Evolutionary conservation across 2,797 vertebrate species (phyloP), one percentile per base, ranked within the genome.

Genomic region (Prionace glauca): DNA sequence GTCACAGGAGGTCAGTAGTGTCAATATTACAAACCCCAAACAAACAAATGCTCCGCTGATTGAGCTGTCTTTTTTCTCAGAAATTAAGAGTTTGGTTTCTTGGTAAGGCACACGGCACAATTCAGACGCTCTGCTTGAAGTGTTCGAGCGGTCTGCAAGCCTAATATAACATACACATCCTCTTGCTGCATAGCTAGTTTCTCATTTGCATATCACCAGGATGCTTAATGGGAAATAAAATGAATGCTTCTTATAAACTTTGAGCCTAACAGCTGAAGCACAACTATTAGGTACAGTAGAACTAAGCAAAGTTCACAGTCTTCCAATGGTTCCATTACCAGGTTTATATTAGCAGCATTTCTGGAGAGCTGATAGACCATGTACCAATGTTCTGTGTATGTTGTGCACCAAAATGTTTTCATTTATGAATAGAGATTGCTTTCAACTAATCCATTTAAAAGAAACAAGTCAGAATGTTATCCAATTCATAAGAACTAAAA

Each of bases 1-100:
- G 93, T 95, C 71, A 77, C 45, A 95, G 71, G 69, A 77, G 71
- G 93, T 95, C 93, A 95, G 93, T 95, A 95, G 93, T 95, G 93
- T 74, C 69, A 77, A 60, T 72, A 77, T 95, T 95, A 77, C 93
- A 77, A 95, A 65, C 71, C 93, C 71, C 29, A 71, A 72, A 72
- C 41, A 36, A 67, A 29, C 24, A 94, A 50, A 16, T 50, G 71
- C 93, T 94, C 93, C 50, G 36, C 26, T 9, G 1, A 56, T 77
- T 74, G 67, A 72, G 67, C 45, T 77, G 12, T 29, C 26, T 41
- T 94, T 26, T 45, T 1, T 26, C 20, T 36, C n/a, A 95, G 90
- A 92, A 69, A 92, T 92, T 69, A 95, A 60, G 93, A 95, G 26
- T 56, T 74, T 95, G 71, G 50, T 50, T 74, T 77, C 41, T 95